Conservation (phyloP, 2,113 vertebrate genomes). For the Nothobranchius furzeri region DNA sequence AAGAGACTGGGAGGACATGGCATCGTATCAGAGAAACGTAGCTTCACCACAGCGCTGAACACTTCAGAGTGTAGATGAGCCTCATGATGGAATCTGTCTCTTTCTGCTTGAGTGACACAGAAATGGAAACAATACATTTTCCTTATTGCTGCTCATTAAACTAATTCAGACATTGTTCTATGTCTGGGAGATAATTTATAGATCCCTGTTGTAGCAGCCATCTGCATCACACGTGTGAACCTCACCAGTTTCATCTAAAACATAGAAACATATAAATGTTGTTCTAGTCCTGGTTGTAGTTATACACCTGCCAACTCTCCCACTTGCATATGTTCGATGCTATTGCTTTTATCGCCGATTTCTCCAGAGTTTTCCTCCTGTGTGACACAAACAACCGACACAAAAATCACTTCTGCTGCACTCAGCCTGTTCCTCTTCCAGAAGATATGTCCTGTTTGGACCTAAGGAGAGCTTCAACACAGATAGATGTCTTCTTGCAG, state of each 20-base stretch:
- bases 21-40: constrained; percentile 6
- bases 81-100: background rate
- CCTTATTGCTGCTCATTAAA: background rate
- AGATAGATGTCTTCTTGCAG: constrained; percentile 6
- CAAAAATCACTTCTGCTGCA: constrained; percentile 10
- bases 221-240: constrained; percentile 20
- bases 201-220: constrained; percentile 13
- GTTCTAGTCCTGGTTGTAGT: constrained; percentile 31
- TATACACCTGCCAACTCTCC: constrained; percentile 48
- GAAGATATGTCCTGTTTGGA: constrained; percentile 12
- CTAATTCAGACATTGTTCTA: background rate
- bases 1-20: constrained; percentile 14
- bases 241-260: constrained; percentile 36
- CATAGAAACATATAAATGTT: constrained; percentile 37
- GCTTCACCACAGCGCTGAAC: background rate
- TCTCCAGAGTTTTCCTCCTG: constrained; percentile 45
- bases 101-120: background rate
- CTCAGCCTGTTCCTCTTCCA: constrained; percentile 8
- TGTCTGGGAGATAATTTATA: background rate
- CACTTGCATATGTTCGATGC: constrained; percentile 44
- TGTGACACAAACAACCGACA: constrained; percentile 47
- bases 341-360: constrained; percentile 55
- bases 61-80: background rate
- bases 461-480: background rate
- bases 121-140: background rate